Conservation (phyloP, 2,113 vertebrate genomes). For the Etia nguti region DNA sequence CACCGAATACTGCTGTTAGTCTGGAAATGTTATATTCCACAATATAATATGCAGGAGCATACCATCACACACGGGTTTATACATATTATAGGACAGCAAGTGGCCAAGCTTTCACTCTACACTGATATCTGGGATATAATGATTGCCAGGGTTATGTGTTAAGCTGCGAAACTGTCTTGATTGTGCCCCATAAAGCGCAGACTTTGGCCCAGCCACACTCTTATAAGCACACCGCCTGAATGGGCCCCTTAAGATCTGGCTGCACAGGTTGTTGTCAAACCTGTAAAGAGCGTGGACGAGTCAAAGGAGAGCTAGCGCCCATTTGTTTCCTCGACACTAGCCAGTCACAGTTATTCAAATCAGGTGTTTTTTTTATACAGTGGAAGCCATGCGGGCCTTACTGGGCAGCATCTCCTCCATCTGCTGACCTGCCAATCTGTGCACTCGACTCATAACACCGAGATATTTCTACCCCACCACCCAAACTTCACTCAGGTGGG, state of each 20-base stretch:
- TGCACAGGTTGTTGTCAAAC: not conserved
- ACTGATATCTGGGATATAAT: conserved; percentile 15
- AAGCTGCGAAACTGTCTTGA: not conserved
- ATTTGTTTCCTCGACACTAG: conserved; percentile 39
- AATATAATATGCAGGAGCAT: not conserved
- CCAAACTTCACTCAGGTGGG: conserved; percentile 37
- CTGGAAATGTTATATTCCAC: not conserved
- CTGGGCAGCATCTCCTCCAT: not conserved
- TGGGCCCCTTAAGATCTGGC: not conserved
- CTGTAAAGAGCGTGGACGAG: not conserved
- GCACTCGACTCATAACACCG: conserved; percentile 28
- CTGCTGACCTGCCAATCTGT: conserved; percentile 38
- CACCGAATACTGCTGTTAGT: not conserved
- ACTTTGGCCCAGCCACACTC: conserved; percentile 55
- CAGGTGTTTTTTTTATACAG: not conserved
- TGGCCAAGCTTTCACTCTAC: not conserved
- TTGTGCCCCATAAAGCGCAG: conserved; percentile 53
- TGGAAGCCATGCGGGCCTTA: not conserved
- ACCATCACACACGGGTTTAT: not conserved
- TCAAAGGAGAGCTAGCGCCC: not conserved
- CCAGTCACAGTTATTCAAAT: conserved; percentile 57
- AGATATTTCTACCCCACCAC: not conserved
- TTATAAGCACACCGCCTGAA: not conserved
- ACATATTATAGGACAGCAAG: not conserved
- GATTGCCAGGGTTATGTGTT: conserved; percentile 23